Evolutionary conservation across 2,113 vertebrate genomes (phyloP), one percentile per base, ranked within the genome.

Genomic region (Thunnus thynnus): DNA sequence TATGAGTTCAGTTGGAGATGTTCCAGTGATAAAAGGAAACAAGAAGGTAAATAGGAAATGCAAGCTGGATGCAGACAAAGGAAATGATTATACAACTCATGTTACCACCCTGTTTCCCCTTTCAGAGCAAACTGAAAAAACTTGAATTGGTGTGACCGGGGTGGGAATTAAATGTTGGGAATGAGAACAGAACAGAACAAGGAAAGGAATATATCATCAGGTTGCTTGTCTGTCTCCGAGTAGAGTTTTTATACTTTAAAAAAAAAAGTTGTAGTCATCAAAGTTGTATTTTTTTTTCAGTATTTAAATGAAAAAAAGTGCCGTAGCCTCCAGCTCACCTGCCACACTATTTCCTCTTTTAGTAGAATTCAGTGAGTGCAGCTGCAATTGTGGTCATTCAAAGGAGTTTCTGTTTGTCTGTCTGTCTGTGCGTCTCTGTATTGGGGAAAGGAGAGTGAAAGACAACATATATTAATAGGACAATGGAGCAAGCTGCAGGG

Each of bases 391-490:
- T 75, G 74, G 73, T 79, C 84, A 76, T 76, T 81, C 63, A 81
- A 81, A 85, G 56, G 72, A 52, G 47, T 54, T 54, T 54, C 17
- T 83, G 67, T 81, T 63, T 78, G 64, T 47, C 16, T 81, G 46
- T 44, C 13, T 62, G n/a, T 46, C 12, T 41, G 63, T 13, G 5
- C 9, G 46, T 62, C 1, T 86, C 17, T 58, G 22, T 80, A 22
- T 76, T 36, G 58, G 46, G 2, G 18, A 66, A 61, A 61, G 11
- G 25, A 77, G 54, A 65, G 55, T 66, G 80, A 87, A 80, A 84
- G 81, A 83, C 78, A 79, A 85, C 86, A 80, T 87, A 63, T 90
- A 83, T 87, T 85, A 85, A 84, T 89, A 88, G 86, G 84, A 94
- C 88, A 92, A 89, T 89, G 83, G 80, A 85, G 64, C 66, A 73